phyloP scores from a whole-genome alignment of 1,140 invertebrate genomes.

The Lordiphosa collinella region DNA sequence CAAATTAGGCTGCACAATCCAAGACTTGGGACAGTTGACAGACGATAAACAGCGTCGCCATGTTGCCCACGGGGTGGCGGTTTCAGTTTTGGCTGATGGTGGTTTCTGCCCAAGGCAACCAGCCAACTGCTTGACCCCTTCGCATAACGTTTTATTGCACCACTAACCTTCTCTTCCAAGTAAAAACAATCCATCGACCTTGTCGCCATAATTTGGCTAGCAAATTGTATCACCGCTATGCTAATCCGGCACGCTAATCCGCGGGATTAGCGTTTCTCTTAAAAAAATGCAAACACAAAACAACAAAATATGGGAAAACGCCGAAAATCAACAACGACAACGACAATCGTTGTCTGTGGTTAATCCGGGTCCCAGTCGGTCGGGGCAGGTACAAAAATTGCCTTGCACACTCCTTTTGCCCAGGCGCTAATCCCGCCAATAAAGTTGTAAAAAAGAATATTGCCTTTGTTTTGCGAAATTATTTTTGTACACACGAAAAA shows the following conservation, averaged over 20 bases:
- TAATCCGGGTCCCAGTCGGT: constrained; percentile 57
- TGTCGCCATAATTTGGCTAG: constrained; percentile 49
- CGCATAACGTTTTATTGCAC: constrained; percentile 42
- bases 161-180: constrained; percentile 44
- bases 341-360: constrained; percentile 33
- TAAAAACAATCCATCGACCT: constrained; percentile 58
- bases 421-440: constrained; percentile 68
- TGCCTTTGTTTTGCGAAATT: constrained; percentile 48
- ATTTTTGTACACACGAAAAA: constrained; percentile 62
- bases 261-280: constrained; percentile 66
- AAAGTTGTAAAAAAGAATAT: constrained; percentile 67
- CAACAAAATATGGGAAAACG: constrained; percentile 58
- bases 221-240: constrained; percentile 71
- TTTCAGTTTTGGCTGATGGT: neutral
- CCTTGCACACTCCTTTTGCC: constrained; percentile 68
- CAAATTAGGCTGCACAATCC: constrained; percentile 62
- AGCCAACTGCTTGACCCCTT: constrained; percentile 6
- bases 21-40: constrained; percentile 14
- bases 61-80: neutral
- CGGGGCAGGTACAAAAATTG: constrained; percentile 26
- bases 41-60: constrained; percentile 24
- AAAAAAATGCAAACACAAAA: constrained; percentile 62
- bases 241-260: constrained; percentile 70
- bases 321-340: constrained; percentile 43
- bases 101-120: neutral